Evolutionary conservation across 2,888 invertebrate genomes (phyloP).

Genomic region (Pseudoips prasinana): DNA sequence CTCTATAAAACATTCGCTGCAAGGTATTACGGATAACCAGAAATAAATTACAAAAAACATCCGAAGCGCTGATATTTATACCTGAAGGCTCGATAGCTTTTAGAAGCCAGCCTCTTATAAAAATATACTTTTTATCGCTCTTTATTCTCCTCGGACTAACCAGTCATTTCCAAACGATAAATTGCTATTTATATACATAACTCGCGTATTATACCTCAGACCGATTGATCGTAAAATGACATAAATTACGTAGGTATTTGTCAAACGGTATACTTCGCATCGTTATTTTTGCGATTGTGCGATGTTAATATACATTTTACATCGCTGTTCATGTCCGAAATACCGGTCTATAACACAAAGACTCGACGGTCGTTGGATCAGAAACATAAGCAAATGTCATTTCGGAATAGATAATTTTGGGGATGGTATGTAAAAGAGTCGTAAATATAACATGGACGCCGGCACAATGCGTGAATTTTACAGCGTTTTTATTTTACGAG

Average conservation of each 20-base stretch:
- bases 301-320: no score
- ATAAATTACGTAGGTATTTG: conserved; percentile 6
- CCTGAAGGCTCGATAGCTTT: conserved; percentile 25
- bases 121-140: conserved; percentile 37
- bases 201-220: conserved; percentile 21
- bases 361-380: conserved; percentile 15
- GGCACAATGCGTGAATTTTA: conserved; percentile 72
- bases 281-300: conserved; percentile 2
- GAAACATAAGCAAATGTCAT: conserved; percentile 28
- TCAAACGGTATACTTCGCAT: no score
- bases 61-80: conserved; percentile 36
- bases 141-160: conserved; percentile 30
- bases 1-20: conserved; percentile 1
- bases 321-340: no score
- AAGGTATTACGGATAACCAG: conserved; percentile 19
- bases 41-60: conserved; percentile 41
- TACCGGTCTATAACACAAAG: not conserved
- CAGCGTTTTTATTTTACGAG: conserved; percentile 73
- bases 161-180: conserved; percentile 39
- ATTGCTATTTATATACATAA: conserved; percentile 34
- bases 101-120: conserved; percentile 9
- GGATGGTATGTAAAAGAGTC: conserved; percentile 36
- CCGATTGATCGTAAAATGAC: conserved; percentile 30
- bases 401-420: conserved; percentile 46
- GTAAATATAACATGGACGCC: conserved; percentile 57